Conservation (phyloP, 1,140 invertebrate species). For the Brachionus plicatilis region DNA sequence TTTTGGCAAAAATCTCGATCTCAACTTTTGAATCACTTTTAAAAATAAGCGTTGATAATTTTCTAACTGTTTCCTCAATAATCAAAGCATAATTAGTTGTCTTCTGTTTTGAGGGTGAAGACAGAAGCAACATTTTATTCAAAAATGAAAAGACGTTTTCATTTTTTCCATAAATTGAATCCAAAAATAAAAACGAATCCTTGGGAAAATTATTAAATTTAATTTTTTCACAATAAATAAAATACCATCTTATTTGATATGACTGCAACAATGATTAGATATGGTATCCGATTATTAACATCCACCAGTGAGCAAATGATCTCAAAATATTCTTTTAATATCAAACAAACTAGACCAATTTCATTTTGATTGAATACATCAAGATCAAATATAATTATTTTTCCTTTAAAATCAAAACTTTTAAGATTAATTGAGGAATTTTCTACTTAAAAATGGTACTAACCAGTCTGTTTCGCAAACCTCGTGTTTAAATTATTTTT, state of each 20-base stretch:
- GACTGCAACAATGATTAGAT: not conserved
- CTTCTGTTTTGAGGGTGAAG: not conserved
- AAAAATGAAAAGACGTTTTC: not conserved
- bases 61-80: not conserved
- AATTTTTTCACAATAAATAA: not conserved
- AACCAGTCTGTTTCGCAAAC: not conserved
- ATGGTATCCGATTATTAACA: not conserved
- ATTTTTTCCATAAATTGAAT: not conserved
- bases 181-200: not conserved
- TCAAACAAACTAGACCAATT: not conserved
- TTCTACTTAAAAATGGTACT: not conserved
- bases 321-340: not conserved
- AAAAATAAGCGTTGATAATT: not conserved
- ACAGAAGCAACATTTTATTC: not conserved
- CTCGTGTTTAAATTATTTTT: not conserved
- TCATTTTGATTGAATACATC: not conserved
- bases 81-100: not conserved
- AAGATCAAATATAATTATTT: not conserved
- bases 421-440: not conserved
- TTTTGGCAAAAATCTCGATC: not conserved
- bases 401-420: not conserved
- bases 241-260: not conserved
- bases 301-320: not conserved
- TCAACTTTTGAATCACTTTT: not conserved
- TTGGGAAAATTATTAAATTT: not conserved